Conservation (phyloP, 1,140 invertebrate genomes). For the Ostrea denselamellosa region DNA sequence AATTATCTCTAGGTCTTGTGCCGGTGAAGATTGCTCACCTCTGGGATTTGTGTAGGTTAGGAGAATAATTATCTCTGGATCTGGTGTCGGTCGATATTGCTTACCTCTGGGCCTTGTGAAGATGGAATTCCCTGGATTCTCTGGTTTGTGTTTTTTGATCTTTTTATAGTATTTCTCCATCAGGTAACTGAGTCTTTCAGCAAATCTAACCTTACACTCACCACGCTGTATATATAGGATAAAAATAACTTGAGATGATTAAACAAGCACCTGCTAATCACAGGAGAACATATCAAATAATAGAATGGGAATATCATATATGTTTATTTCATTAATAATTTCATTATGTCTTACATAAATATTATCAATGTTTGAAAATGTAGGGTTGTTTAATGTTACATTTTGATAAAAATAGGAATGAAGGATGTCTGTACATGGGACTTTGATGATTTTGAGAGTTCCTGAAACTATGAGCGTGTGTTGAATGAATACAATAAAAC, state of each 20-base stretch:
- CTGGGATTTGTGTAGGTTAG: not conserved
- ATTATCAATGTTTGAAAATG: not conserved
- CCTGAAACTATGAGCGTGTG: too few species aligned
- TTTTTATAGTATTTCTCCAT: conserved; percentile 33
- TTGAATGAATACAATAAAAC: too few species aligned
- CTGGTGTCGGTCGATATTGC: not conserved
- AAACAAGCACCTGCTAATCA: too few species aligned
- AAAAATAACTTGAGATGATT: not conserved
- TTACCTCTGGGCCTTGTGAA: not conserved
- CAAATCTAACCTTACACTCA: not conserved
- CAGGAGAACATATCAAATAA: too few species aligned
- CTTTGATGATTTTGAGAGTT: too few species aligned
- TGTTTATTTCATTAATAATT: not conserved
- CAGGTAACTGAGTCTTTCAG: not conserved
- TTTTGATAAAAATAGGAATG: too few species aligned
- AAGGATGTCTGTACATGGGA: too few species aligned
- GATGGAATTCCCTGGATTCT: not conserved
- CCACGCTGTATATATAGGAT: not conserved
- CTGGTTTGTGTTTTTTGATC: not conserved
- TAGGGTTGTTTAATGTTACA: too few species aligned
- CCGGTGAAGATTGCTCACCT: not conserved
- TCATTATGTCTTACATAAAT: not conserved
- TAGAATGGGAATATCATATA: not conserved
- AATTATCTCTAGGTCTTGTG: not conserved
- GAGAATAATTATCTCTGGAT: not conserved